A percentile compares a stretch with the other conserved stretches of the same genome.
These are phyloP conservation scores for Dasysyrphus albostriatus DNA, from an alignment of 2,888 invertebrate genomes.

Conservation along the genomic window DNA sequence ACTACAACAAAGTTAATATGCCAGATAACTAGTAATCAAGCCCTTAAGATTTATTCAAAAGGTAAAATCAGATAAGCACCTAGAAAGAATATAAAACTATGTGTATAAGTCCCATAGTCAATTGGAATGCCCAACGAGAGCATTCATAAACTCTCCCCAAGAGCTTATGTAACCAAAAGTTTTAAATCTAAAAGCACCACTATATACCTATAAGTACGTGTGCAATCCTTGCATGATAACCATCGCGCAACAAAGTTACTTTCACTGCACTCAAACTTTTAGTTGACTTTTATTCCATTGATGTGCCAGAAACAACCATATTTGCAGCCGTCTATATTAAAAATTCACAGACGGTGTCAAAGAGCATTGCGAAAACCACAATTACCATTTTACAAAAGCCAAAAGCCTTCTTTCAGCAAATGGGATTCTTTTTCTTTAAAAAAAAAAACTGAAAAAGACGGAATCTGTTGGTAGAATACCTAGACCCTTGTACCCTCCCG, in stretches of 20 bases:
- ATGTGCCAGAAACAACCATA: slow-evolving; percentile 30
- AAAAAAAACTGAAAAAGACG: slow-evolving; percentile 31
- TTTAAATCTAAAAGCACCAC: background rate
- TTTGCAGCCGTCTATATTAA: slow-evolving; percentile 54
- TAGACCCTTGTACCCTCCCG: background rate
- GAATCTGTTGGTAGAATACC: background rate
- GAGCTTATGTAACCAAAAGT: background rate
- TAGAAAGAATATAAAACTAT: too few species aligned
- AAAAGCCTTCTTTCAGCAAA: slow-evolving; percentile 71
- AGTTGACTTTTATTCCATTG: slow-evolving; percentile 26
- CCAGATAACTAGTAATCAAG: too few species aligned
- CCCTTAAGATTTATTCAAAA: too few species aligned
- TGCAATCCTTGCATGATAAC: background rate
- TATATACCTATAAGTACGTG: background rate
- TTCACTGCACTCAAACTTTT: slow-evolving; percentile 20
- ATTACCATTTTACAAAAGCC: slow-evolving; percentile 75
- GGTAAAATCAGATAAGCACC: too few species aligned
- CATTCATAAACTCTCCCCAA: background rate
- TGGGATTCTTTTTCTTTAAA: slow-evolving; percentile 66
- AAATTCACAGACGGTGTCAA: slow-evolving; percentile 74
- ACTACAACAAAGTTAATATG: too few species aligned
- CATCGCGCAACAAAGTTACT: slow-evolving; percentile 14
- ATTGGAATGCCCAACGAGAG: too few species aligned
- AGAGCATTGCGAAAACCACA: slow-evolving; percentile 74
- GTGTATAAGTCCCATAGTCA: too few species aligned